These are phyloP conservation scores for Nipponia nippon DNA, from an alignment of 2,113 vertebrate genomes.

Conservation along the genomic window DNA sequence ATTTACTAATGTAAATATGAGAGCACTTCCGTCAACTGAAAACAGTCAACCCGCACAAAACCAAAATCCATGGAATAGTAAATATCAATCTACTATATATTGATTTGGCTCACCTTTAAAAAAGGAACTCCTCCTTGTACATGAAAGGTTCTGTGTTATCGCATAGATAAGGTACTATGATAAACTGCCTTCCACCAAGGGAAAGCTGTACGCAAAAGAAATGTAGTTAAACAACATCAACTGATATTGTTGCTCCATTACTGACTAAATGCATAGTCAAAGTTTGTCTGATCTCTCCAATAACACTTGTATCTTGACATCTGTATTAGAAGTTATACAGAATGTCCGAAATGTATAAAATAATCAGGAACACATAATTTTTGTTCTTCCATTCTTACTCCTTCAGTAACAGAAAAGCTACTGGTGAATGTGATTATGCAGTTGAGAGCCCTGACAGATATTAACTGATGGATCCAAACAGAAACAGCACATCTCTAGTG, in stretches of 20 bases:
- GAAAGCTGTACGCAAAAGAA: neutral
- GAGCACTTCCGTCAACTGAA: neutral
- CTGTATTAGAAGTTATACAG: rapidly evolving
- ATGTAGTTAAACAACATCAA: neutral
- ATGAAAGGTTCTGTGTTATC: neutral
- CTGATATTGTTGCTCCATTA: neutral
- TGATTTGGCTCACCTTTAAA: neutral
- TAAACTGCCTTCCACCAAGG: neutral
- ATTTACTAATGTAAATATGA: neutral
- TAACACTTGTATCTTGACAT: neutral
- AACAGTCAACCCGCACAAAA: neutral
- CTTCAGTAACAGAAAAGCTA: neutral
- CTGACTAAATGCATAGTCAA: neutral
- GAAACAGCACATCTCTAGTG: neutral
- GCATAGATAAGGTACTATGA: rapidly evolving
- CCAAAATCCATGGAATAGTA: neutral
- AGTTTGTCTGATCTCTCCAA: neutral
- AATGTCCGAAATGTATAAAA: rapidly evolving
- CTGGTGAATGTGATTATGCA: rapidly evolving
- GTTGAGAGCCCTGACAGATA: neutral
- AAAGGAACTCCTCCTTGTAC: neutral
- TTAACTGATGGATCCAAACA: neutral
- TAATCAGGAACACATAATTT: neutral
- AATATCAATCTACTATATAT: neutral
- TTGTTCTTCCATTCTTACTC: neutral